Base-by-base conservation (phyloP, 2,888 invertebrate genomes). In the Agrilus biguttatus region DNA sequence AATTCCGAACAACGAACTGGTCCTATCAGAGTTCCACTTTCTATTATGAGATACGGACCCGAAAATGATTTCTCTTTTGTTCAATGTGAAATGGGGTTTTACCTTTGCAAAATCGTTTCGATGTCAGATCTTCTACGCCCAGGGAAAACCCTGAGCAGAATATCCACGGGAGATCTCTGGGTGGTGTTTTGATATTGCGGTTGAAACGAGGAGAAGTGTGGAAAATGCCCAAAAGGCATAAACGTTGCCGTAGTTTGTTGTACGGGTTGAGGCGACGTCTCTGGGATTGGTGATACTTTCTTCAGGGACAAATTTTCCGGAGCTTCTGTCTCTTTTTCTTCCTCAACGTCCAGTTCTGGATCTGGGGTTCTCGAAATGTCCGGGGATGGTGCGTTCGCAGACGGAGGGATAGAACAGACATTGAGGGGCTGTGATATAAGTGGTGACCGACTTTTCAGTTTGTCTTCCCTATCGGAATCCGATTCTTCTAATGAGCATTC, bases 81-180 rank as follows among this genome's bases (percentile, higher is more conserved):
- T 19, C 3, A 19, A 5, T 4, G 19, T 8, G 2, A 35, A 21
- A n/a, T 3, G 7, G 5, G 2, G 19, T 19, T 19, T 19, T 8
- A 60, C 77, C 77, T 63, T 51, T 86, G 81, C 14, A 95, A 70
- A 37, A 89, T 76, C 4, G 82, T 76, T 62, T 93, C 92, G 2
- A 95, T 85, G 57, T 92, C 89, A 39, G 78, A 80, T 39, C 90
- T 74, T 53, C 90, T 79, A 54, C 89, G 78, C 53, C 84, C 80
- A 0, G 93, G 93, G 61, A 95, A 95, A 1, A 93, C 89, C 53
- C 91, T 77, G 53, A 86, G 75, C 8, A 95, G 71, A 1, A 91
- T 86, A 61, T 93, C 92, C 2, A 93, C 78, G 0, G 92, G 88
- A 0, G 87, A 86, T 41, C 86, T 72, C 52, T 73, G 73, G 45